Conservation (phyloP, 2,113 vertebrate genomes). For the Thamnophis sirtalis region DNA sequence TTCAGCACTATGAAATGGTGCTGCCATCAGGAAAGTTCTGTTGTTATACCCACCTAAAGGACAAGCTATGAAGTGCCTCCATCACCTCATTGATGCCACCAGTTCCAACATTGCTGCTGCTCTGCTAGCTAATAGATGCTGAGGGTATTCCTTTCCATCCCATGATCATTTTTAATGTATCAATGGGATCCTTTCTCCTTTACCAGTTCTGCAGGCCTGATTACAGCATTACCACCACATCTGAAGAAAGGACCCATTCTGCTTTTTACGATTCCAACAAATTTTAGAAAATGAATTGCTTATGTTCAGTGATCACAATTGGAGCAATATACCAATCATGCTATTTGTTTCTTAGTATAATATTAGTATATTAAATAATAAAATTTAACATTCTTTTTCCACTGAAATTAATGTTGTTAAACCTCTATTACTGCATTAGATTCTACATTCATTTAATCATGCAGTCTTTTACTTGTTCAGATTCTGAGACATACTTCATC, state of each 20-base stretch:
- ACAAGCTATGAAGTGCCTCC: not conserved
- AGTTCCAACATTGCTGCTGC: not conserved
- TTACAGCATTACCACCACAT: not conserved
- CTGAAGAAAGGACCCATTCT: not conserved
- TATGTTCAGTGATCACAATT: not conserved
- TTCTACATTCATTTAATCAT: not conserved
- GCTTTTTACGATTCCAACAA: not conserved
- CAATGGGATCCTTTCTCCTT: not conserved
- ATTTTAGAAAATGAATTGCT: not conserved
- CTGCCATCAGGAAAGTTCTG: not conserved
- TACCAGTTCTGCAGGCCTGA: not conserved
- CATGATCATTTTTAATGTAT: not conserved
- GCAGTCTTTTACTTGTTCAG: not conserved
- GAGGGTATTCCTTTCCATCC: not conserved
- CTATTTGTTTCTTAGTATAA: not conserved
- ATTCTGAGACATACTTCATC: not conserved
- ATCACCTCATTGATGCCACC: not conserved
- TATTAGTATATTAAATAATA: no score
- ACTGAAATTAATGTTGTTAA: not conserved
- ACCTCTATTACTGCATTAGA: not conserved
- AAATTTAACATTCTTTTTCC: not conserved
- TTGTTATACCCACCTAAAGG: not conserved
- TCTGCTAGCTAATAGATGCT: not conserved
- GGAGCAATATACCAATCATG: not conserved
- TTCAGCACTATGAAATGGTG: not conserved